Conservation (phyloP, 30 jellyfish, hydroid and myxozoan species). For the Catostylus mosaicus region DNA sequence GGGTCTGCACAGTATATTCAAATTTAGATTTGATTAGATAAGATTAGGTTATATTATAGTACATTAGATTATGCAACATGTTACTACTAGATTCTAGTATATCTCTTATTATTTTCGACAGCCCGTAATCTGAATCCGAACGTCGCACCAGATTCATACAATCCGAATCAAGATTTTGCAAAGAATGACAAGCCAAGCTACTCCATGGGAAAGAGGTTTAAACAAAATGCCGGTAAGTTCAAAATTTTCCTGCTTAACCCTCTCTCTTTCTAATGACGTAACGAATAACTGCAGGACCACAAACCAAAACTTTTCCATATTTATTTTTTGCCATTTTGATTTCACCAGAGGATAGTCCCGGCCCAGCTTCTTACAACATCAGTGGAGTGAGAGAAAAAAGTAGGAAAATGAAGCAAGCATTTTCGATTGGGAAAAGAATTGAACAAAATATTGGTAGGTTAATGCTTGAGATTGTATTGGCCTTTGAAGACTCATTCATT, state of each 20-base stretch:
- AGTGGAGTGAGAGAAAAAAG: neutral
- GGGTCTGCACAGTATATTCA: no score
- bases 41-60: no score
- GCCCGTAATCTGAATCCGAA: constrained; percentile 57
- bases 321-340: no score
- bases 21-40: no score
- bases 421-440: constrained; percentile 63
- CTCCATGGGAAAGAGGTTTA: constrained; percentile 70
- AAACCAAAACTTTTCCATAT: no score
- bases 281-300: no score
- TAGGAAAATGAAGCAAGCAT: constrained; percentile 28
- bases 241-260: no score
- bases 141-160: constrained; percentile 74
- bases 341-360: constrained; percentile 76
- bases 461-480: neutral
- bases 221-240: constrained; percentile 47
- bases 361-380: constrained; percentile 75
- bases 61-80: no score
- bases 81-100: neutral
- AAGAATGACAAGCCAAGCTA: constrained; percentile 72
- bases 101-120: neutral
- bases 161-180: constrained; percentile 33
- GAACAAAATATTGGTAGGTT: constrained; percentile 46
- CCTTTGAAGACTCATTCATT: neutral
- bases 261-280: no score